These are phyloP conservation scores for Malaclemys terrapin DNA, from an alignment of 2,113 vertebrate genomes.

Conservation along the genomic window DNA sequence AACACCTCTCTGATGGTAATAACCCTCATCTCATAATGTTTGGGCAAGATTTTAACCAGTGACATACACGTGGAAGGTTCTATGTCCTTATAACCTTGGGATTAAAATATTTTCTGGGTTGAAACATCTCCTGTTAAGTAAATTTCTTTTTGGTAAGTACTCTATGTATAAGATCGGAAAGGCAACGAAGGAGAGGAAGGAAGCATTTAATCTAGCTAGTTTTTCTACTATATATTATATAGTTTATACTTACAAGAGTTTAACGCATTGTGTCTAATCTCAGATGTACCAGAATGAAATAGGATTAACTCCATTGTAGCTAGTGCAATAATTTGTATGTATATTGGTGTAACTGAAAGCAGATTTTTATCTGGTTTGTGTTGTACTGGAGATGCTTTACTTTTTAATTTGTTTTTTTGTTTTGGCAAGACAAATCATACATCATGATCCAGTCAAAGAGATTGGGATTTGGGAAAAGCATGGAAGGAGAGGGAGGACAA, in stretches of 20 bases:
- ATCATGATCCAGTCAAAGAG: not conserved
- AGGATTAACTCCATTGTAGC: not conserved
- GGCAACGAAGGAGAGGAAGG: not conserved
- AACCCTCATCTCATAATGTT: not conserved
- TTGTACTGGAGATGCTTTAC: not conserved
- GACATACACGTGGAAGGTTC: fast-evolving
- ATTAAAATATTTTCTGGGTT: not conserved
- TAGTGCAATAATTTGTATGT: not conserved
- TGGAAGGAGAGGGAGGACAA: not conserved
- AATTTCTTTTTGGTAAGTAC: not conserved
- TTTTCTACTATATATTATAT: not conserved
- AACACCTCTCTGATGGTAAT: not conserved
- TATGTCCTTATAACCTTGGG: not conserved
- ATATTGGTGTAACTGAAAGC: not conserved
- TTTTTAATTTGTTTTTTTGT: not conserved
- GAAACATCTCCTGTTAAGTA: not conserved
- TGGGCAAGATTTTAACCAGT: fast-evolving
- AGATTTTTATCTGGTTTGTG: not conserved
- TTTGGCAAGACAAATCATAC: not conserved
- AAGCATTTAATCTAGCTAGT: not conserved
- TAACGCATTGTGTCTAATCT: not conserved
- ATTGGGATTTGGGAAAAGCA: not conserved
- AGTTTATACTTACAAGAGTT: not conserved
- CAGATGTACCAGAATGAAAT: not conserved
- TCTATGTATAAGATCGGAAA: not conserved